Percentiles rank a stretch among this genome's conserved stretches.
Conservation (phyloP, 2,113 vertebrate species). For the Pteronura brasiliensis region DNA sequence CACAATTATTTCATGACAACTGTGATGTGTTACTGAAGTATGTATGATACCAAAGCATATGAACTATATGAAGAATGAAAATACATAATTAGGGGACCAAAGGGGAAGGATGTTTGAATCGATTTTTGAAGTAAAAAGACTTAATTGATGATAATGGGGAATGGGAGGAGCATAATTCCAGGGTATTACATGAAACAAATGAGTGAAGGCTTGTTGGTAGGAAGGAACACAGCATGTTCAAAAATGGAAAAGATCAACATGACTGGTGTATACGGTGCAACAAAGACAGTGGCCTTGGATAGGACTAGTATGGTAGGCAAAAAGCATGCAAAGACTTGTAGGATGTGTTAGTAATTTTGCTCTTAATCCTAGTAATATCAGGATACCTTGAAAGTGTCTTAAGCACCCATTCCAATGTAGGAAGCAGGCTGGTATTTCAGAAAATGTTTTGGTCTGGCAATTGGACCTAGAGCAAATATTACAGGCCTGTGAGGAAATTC, state of each 20-base stretch:
- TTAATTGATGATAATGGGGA: not conserved
- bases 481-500: not conserved
- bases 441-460: not conserved
- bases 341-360: not conserved
- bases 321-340: not conserved
- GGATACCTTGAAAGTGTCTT: not conserved
- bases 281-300: not conserved
- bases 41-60: not conserved
- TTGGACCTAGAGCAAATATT: not conserved
- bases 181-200: not conserved
- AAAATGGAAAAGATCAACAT: not conserved
- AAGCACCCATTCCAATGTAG: not conserved
- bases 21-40: not conserved
- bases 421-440: not conserved
- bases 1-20: not conserved
- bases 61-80: not conserved
- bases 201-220: not conserved
- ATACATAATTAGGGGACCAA: not conserved
- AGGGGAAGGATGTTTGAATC: not conserved
- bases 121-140: slow-evolving; percentile 8
- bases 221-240: not conserved
- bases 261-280: not conserved
- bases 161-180: not conserved
- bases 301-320: not conserved
- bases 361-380: not conserved